These are phyloP conservation scores for Ellobium chinense DNA, from an alignment of 2,888 invertebrate genomes.

Conservation along the genomic window DNA sequence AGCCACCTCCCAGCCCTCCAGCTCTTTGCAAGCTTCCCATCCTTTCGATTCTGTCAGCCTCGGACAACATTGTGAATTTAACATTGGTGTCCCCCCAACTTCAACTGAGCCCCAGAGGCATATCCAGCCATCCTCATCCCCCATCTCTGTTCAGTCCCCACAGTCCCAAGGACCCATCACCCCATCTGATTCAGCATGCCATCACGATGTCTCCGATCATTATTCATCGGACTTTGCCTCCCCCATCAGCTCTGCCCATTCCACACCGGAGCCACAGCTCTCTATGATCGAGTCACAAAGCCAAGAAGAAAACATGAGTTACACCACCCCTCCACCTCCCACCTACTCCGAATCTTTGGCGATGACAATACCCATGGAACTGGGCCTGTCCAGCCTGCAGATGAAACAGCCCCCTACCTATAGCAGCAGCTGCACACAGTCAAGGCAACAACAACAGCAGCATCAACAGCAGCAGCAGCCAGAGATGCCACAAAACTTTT, in stretches of 20 bases:
- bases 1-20: slow-evolving; percentile 58
- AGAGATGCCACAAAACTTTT: slow-evolving; percentile 40
- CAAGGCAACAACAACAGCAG: slow-evolving; percentile 46
- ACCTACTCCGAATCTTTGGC: slow-evolving; percentile 63
- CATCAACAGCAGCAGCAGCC: slow-evolving; percentile 50
- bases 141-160: slow-evolving; percentile 60
- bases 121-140: slow-evolving; percentile 53
- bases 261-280: slow-evolving; percentile 68
- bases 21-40: slow-evolving; percentile 28
- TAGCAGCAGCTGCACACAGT: slow-evolving; percentile 80
- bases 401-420: slow-evolving; percentile 85
- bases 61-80: slow-evolving; percentile 47
- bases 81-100: slow-evolving; percentile 23
- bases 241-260: slow-evolving; percentile 64
- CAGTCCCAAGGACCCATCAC: slow-evolving; percentile 60
- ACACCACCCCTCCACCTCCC: slow-evolving; percentile 66
- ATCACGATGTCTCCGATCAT: slow-evolving; percentile 55
- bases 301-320: slow-evolving; percentile 56
- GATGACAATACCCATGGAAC: slow-evolving; percentile 53
- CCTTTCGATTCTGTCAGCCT: slow-evolving; percentile 38
- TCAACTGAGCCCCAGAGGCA: background rate
- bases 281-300: slow-evolving; percentile 52
- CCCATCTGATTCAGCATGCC: slow-evolving; percentile 42
- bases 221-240: slow-evolving; percentile 67
- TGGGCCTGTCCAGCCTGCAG: slow-evolving; percentile 77